phyloP scores from a whole-genome alignment of 2,113 vertebrate species.

The Rhinolophus ferrumequinum region DNA sequence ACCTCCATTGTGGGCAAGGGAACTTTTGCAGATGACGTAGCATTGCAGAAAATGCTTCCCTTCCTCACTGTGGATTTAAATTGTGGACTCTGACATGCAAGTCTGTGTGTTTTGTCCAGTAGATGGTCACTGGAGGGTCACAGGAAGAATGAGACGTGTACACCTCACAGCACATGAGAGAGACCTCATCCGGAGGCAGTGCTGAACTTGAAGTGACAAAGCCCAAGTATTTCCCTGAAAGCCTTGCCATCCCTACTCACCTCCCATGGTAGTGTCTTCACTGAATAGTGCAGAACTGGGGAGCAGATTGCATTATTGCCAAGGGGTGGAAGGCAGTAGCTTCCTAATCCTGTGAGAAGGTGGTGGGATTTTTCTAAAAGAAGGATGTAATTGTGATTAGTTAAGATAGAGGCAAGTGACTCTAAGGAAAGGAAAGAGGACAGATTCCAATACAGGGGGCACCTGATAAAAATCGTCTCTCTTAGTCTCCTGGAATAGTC shows the following conservation, averaged over 20 bases:
- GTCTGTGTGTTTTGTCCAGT: no score
- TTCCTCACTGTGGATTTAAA: neutral
- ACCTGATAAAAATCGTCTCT: neutral
- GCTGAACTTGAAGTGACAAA: neutral
- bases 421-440: neutral
- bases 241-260: neutral
- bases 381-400: neutral
- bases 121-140: neutral
- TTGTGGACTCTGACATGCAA: neutral
- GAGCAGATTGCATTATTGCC: neutral
- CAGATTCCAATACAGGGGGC: neutral
- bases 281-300: neutral
- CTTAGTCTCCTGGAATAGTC: neutral
- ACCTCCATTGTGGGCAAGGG: neutral
- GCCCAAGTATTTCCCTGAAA: neutral
- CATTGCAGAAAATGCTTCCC: neutral
- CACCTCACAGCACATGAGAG: neutral
- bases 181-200: rapidly evolving
- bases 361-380: neutral
- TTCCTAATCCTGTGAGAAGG: neutral
- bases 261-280: neutral
- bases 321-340: neutral
- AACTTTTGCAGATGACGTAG: neutral
- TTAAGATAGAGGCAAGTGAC: neutral
- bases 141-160: neutral